Percentiles rank a stretch among this genome's conserved stretches.
phyloP scores from a whole-genome alignment of 2,888 invertebrate species.

The Elmis aenea region DNA sequence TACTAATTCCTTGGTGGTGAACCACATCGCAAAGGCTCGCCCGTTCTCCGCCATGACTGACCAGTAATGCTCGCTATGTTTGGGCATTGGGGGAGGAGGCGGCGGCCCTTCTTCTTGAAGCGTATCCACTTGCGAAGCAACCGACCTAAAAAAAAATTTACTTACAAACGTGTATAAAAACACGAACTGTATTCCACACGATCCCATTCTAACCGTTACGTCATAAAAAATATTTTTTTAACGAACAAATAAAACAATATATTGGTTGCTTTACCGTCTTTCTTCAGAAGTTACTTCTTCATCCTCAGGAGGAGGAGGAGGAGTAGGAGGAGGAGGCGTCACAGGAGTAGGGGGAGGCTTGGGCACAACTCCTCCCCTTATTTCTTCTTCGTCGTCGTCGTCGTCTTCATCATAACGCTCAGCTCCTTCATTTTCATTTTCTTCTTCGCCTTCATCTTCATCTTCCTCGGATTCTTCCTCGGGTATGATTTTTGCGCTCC shows the following conservation, averaged over 20 bases:
- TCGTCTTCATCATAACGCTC: slow-evolving; percentile 3
- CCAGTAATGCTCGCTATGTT: slow-evolving; percentile 32
- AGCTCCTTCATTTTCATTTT: slow-evolving; percentile 2
- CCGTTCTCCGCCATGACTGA: slow-evolving; percentile 33
- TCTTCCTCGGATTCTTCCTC: slow-evolving; percentile 4
- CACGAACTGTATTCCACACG: no score
- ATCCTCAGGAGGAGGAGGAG: neutral
- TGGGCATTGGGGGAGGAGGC: slow-evolving; percentile 2
- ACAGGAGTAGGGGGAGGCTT: no score
- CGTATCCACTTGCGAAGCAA: slow-evolving; percentile 5
- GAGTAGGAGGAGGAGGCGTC: no score
- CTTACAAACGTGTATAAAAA: no score
- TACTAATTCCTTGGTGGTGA: slow-evolving; percentile 34
- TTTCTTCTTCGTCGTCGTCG: slow-evolving; percentile 10
- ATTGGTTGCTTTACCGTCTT: no score
- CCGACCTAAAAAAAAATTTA: slow-evolving; percentile 2
- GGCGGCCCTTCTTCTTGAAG: neutral
- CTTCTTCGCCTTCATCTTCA: slow-evolving; percentile 1
- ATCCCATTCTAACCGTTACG: no score
- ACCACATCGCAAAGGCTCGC: slow-evolving; percentile 37
- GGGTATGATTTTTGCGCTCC: slow-evolving; percentile 27
- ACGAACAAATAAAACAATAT: no score
- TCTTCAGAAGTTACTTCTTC: neutral
- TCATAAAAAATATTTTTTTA: no score
- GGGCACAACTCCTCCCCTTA: slow-evolving; percentile 1